Base-by-base conservation (phyloP, 2,113 vertebrate genomes). In the Myanophis thanlyinensis region DNA sequence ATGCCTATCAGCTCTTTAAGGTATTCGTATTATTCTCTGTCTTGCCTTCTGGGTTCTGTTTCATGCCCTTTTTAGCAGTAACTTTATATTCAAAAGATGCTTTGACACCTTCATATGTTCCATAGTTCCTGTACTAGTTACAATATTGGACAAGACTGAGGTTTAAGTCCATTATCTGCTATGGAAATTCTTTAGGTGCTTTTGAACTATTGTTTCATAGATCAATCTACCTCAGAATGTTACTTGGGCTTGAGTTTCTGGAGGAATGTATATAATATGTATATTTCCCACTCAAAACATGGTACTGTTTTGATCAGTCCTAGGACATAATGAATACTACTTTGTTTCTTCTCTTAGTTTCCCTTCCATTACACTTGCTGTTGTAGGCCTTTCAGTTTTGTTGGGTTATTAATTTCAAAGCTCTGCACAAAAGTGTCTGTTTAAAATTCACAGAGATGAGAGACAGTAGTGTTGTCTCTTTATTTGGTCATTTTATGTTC, bases 1-100 rank as follows among this genome's bases (percentile, higher is more conserved):
- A 99, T 0, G 98, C 99, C 90, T 98, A 98, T 96, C 93, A 89
- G 40, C 97, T 99, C 89, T 99, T 99, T 97, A 98, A 99, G 99
- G 99, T 99, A 94, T 96, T 51, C 4, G 23, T 2, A 49, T 54
- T 9, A 40, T 53, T 88, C 25, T 48, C 44, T 48, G 44, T 52
- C 27, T 7, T 10, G 18, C 5, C 18, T 84, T 13, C 2, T 30
- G 48, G 10, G 35, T 48, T 30, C 54, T 56, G n/a, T 53, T 49
- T 25, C 20, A 18, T 9, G 5, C 18, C 8, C 49, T 92, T 62
- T 87, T 88, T n/a, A 15, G 22, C 11, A 87, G 6, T 35, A 27
- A n/a, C n/a, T 91, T 23, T 54, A 59, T n/a, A 48, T 11, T 40
- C 30, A 20, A 56, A 51, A 44, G 13, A 3, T 85, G 54, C 30